Percentiles rank a stretch among this genome's conserved stretches.
phyloP scores from a whole-genome alignment of 2,113 vertebrate genomes.

The Ibidorhyncha struthersii region DNA sequence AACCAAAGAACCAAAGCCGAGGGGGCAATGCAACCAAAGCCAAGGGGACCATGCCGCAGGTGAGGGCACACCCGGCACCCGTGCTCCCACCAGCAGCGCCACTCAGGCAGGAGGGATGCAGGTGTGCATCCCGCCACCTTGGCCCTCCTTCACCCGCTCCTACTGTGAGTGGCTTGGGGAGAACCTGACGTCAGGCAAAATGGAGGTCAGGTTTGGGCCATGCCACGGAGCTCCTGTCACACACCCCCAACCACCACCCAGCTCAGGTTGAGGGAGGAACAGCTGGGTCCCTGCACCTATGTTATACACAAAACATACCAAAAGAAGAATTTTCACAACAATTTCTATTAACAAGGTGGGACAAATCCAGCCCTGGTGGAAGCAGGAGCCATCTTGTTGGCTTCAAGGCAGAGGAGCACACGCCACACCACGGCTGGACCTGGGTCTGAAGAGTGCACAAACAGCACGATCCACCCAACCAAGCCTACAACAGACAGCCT shows the following conservation, averaged over 20 bases:
- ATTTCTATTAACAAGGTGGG: not conserved
- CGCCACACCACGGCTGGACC: not conserved
- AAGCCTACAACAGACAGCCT: not conserved
- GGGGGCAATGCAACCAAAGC: not conserved
- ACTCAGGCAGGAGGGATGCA: not conserved
- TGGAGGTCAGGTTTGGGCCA: not conserved
- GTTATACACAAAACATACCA: not conserved
- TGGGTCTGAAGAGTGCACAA: not conserved
- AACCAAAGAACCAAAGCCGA: not conserved
- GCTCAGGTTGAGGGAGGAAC: not conserved
- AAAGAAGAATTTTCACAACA: constrained; percentile 24
- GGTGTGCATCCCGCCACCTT: not conserved
- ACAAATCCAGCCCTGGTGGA: not conserved
- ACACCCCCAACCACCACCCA: too few species aligned
- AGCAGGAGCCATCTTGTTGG: not conserved
- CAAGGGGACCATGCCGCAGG: accelerated
- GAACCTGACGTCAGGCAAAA: not conserved
- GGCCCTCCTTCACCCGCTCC: not conserved
- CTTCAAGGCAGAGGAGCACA: not conserved
- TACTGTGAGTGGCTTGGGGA: not conserved
- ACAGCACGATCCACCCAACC: not conserved
- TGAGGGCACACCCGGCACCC: not conserved
- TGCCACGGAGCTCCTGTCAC: not conserved
- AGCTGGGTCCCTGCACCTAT: not conserved
- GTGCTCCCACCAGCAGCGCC: not conserved